Conservation (phyloP, 2,113 vertebrate genomes). For the Pseudonaja textilis region DNA sequence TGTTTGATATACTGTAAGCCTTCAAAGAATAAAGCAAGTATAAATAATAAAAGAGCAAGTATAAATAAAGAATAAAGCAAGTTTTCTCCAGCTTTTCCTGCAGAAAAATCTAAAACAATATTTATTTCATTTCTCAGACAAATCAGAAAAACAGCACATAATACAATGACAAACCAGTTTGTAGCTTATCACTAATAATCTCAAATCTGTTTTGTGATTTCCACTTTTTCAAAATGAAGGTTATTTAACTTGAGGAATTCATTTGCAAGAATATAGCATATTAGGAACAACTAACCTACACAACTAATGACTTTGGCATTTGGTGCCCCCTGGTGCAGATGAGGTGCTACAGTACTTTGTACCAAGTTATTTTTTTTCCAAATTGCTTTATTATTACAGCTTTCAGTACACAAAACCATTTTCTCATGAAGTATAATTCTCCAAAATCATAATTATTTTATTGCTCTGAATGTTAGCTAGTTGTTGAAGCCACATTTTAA, state of each 20-base stretch:
- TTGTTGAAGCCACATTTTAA: neutral
- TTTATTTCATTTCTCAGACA: neutral
- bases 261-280: neutral
- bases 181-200: neutral
- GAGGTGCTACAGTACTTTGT: neutral
- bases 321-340: slow-evolving; percentile 17
- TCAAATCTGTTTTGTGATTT: neutral
- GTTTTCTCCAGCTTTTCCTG: neutral
- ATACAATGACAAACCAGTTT: neutral
- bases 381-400: neutral
- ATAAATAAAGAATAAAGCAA: neutral
- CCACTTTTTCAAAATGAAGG: neutral
- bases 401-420: neutral
- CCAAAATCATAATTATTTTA: neutral
- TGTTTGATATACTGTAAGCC: neutral
- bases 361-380: neutral
- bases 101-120: neutral
- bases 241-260: neutral
- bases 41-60: no score
- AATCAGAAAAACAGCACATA: neutral
- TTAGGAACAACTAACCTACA: neutral
- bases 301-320: neutral
- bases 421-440: neutral
- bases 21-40: neutral
- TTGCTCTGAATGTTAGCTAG: neutral